Evolutionary conservation across 2,797 vertebrate genomes (phyloP).

Genomic region (Podarcis siculus): DNA sequence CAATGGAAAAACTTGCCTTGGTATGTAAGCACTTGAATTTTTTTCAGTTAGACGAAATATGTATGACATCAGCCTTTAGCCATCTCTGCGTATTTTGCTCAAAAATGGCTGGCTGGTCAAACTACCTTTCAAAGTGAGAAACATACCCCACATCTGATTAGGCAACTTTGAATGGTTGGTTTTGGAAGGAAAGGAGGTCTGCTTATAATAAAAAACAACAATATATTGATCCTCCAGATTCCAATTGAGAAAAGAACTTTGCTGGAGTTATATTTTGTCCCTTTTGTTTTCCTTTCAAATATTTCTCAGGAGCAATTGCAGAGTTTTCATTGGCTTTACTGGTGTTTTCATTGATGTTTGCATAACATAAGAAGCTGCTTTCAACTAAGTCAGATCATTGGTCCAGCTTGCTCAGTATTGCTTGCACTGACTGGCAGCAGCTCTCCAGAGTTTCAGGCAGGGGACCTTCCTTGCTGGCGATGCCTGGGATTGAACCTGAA

Average conservation of each 20-base stretch:
- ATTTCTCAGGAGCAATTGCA: neutral
- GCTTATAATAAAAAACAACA: too few species aligned
- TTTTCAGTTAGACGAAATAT: neutral
- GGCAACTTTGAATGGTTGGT: neutral
- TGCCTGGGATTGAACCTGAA: too few species aligned
- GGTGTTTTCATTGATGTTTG: too few species aligned
- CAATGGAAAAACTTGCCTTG: constrained; percentile 90
- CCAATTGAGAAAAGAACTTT: neutral
- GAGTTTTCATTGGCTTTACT: too few species aligned
- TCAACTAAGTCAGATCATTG: too few species aligned
- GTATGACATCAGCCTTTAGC: neutral
- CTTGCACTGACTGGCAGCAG: too few species aligned
- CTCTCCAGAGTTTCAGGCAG: too few species aligned
- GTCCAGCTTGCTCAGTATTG: too few species aligned
- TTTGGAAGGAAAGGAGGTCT: neutral
- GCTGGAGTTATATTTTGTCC: neutral
- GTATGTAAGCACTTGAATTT: constrained; percentile 77
- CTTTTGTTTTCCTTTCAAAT: neutral
- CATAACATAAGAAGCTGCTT: too few species aligned
- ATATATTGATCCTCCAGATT: neutral
- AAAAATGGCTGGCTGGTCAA: neutral
- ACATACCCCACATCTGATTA: neutral
- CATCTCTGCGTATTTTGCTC: neutral
- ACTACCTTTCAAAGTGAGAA: neutral
- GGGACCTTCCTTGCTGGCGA: too few species aligned